phyloP scores from a whole-genome alignment of 2,888 invertebrate species.

The Eristalis intricaria region DNA sequence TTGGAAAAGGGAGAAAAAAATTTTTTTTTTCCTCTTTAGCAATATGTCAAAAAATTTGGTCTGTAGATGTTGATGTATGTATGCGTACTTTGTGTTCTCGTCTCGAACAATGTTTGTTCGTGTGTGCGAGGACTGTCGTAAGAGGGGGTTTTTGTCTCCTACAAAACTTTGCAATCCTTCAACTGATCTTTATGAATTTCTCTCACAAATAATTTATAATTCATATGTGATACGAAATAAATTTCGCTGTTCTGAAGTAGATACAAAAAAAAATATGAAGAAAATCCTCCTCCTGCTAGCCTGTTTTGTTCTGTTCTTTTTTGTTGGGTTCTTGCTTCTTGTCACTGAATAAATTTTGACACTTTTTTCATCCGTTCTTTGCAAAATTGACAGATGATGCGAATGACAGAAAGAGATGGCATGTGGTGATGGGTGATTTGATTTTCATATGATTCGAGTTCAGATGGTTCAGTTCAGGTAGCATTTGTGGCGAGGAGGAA shows the following conservation, averaged over 20 bases:
- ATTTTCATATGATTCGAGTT: conserved; percentile 42
- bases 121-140: conserved; percentile 66
- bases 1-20: conserved; percentile 33
- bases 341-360: conserved; percentile 59
- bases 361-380: conserved; percentile 25
- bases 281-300: conserved; percentile 9
- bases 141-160: conserved; percentile 38
- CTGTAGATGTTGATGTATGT: conserved; percentile 55
- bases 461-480: conserved; percentile 1
- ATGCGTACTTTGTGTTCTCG: conserved; percentile 52
- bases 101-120: conserved; percentile 4
- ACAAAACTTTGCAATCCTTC: not conserved
- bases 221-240: conserved; percentile 35
- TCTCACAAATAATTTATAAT: conserved; percentile 38
- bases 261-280: conserved; percentile 49
- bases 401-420: not conserved
- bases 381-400: conserved; percentile 43
- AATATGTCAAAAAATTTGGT: conserved; percentile 66
- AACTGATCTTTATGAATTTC: not conserved
- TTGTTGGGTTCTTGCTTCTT: conserved; percentile 51
- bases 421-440: conserved; percentile 27
- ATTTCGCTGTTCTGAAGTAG: conserved; percentile 32
- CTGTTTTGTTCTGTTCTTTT: conserved; percentile 40
- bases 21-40: conserved; percentile 48
- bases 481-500: not conserved